Evolutionary conservation across 1,140 invertebrate genomes (phyloP).

Genomic region (Papilio xuthus): DNA sequence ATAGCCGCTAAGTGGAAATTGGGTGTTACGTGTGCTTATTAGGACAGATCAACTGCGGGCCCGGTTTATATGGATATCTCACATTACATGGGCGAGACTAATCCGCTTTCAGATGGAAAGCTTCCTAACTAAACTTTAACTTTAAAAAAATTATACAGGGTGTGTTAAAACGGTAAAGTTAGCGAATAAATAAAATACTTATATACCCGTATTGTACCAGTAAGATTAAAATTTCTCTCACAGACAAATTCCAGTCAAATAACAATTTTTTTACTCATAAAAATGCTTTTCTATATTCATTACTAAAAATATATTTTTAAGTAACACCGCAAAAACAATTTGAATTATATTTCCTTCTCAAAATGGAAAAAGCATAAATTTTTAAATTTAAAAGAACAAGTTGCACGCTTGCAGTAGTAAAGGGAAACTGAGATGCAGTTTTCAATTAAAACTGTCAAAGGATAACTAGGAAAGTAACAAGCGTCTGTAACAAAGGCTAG

Average conservation of each 20-base stretch:
- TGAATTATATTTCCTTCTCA: background rate
- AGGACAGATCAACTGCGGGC: background rate
- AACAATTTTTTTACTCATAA: too few species aligned
- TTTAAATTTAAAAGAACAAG: background rate
- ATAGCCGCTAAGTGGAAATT: background rate
- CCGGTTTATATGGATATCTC: background rate
- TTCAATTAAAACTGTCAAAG: slow-evolving; percentile 39
- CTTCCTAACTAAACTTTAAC: background rate
- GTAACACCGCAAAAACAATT: background rate
- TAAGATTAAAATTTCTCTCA: too few species aligned
- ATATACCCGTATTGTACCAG: too few species aligned
- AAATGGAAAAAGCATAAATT: background rate
- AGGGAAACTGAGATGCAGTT: slow-evolving; percentile 32
- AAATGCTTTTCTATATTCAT: too few species aligned
- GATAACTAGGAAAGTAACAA: slow-evolving; percentile 30
- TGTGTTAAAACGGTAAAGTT: background rate
- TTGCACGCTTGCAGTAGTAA: background rate
- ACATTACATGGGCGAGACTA: background rate
- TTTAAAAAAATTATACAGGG: too few species aligned
- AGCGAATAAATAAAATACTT: too few species aligned
- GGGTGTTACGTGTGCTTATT: background rate
- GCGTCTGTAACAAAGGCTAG: slow-evolving; percentile 22
- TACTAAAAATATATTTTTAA: background rate
- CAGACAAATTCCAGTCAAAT: too few species aligned
- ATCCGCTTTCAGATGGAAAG: background rate